These are phyloP conservation scores for Cyclophora punctaria DNA, from an alignment of 2,888 invertebrate species.

Conservation along the genomic window DNA sequence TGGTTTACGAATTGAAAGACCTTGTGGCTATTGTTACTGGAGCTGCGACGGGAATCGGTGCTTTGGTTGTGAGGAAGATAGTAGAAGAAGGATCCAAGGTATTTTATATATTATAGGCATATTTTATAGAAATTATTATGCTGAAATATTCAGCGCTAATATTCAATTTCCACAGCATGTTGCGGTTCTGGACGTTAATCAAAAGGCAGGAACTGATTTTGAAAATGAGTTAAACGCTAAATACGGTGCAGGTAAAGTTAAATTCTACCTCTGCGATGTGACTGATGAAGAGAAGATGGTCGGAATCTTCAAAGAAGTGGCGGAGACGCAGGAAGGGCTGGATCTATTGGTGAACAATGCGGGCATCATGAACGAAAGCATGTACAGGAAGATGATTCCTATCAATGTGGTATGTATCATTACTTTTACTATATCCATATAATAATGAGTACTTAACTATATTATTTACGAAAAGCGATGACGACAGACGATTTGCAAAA, in stretches of 20 bases:
- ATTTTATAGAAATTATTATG: too few species aligned
- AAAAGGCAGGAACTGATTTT: constrained; percentile 26
- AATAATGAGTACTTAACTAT: too few species aligned
- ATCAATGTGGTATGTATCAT: constrained; percentile 38
- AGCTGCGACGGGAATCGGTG: constrained; percentile 42
- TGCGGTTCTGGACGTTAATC: constrained; percentile 35
- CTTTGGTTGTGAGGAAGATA: constrained; percentile 26
- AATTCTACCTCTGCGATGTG: constrained; percentile 42
- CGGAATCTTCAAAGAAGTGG: constrained; percentile 26
- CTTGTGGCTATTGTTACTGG: constrained; percentile 45
- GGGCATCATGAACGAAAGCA: constrained; percentile 38
- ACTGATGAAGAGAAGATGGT: constrained; percentile 32
- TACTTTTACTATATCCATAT: too few species aligned
- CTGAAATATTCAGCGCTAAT: too few species aligned
- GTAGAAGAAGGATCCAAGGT: constrained; percentile 41
- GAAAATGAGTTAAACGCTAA: constrained; percentile 32
- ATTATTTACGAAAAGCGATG: too few species aligned
- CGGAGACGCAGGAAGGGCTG: constrained; percentile 28
- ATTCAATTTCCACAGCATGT: constrained; percentile 27
- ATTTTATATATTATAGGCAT: too few species aligned
- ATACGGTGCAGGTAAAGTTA: constrained; percentile 29
- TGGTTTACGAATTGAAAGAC: constrained; percentile 31
- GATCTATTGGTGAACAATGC: constrained; percentile 42
- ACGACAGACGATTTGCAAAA: too few species aligned
- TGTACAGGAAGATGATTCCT: constrained; percentile 34